These are phyloP conservation scores for Prunella fulvescens DNA, from an alignment of 2,113 vertebrate genomes.

Conservation along the genomic window DNA sequence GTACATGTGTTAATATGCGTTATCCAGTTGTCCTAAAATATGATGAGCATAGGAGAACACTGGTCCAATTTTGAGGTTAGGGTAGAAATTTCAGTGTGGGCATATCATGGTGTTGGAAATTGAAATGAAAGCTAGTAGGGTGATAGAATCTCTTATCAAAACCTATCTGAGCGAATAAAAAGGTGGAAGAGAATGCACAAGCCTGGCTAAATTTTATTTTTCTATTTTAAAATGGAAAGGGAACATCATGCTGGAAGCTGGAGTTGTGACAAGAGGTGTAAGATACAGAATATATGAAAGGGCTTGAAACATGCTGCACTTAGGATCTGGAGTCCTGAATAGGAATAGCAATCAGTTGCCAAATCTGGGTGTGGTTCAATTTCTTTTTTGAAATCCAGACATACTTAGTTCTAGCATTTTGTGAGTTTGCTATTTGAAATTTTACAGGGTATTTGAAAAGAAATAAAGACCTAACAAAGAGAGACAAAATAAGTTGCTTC, in stretches of 20 bases:
- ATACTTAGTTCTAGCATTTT: not conserved
- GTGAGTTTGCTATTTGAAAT: not conserved
- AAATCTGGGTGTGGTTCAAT: not conserved
- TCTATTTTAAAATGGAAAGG: not conserved
- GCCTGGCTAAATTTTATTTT: not conserved
- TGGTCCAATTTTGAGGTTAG: not conserved
- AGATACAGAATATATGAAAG: not conserved
- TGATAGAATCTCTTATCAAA: not conserved
- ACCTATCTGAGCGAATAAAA: not conserved
- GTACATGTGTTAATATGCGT: not conserved
- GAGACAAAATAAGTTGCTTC: not conserved
- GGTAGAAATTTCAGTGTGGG: not conserved
- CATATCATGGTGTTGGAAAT: not conserved
- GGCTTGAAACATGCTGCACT: not conserved
- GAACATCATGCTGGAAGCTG: not conserved
- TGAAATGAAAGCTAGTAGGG: not conserved
- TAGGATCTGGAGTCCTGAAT: not conserved
- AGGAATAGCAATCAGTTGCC: not conserved
- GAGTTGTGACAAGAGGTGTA: not conserved
- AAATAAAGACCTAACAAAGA: not conserved
- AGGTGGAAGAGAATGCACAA: not conserved
- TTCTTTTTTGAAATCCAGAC: not conserved
- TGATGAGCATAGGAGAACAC: not conserved
- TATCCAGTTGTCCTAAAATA: not conserved
- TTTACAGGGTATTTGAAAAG: not conserved